These are phyloP conservation scores for Ichneumoninae sp. DNA, from an alignment of 2,888 invertebrate species.

Conservation along the genomic window DNA sequence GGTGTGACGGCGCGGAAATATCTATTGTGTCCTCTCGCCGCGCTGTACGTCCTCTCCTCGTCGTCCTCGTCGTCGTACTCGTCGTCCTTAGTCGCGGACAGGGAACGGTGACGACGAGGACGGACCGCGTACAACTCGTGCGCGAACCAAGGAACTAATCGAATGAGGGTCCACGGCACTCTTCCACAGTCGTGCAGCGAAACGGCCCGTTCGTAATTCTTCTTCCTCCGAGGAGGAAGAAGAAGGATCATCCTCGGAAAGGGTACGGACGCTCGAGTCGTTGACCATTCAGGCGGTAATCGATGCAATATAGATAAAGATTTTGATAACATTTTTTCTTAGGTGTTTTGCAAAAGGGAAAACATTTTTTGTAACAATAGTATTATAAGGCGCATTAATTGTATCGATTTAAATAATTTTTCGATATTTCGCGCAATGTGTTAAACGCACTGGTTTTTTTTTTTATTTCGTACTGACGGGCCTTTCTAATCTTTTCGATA, in stretches of 20 bases:
- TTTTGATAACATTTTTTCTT: neutral
- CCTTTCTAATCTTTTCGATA: no score
- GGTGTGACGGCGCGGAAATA: constrained; percentile 79
- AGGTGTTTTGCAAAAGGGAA: no score
- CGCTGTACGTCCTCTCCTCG: neutral
- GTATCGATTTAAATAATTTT: no score
- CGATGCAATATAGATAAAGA: neutral
- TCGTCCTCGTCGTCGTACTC: constrained; percentile 20
- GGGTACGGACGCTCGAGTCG: constrained; percentile 14
- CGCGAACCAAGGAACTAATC: constrained; percentile 54
- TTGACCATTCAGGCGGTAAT: constrained; percentile 5
- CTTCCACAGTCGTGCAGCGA: constrained; percentile 15
- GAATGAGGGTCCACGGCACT: constrained; percentile 24
- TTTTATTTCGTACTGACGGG: no score
- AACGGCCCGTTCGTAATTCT: constrained; percentile 43
- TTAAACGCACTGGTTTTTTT: no score
- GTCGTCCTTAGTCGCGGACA: constrained; percentile 30
- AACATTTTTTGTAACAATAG: no score
- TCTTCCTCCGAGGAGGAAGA: constrained; percentile 12
- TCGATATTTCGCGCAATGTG: no score
- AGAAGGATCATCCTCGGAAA: constrained; percentile 16
- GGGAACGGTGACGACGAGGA: constrained; percentile 51
- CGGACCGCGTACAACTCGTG: constrained; percentile 47
- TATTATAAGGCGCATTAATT: no score
- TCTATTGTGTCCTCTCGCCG: constrained; percentile 70